phyloP scores from a whole-genome alignment of 2,113 vertebrate species.

The Aythya baeri region DNA sequence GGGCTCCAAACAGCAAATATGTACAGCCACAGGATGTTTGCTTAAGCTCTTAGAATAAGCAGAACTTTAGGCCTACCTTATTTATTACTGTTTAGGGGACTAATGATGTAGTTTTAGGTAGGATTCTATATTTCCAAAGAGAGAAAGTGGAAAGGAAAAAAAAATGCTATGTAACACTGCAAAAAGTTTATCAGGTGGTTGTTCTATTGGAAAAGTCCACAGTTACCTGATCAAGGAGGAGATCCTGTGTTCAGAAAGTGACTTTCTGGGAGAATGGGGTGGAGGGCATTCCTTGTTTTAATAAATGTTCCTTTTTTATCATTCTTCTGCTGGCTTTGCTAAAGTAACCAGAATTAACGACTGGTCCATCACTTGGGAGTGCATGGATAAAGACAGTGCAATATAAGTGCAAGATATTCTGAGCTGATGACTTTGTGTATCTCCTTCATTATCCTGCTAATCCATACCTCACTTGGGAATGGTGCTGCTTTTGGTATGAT shows the following conservation, averaged over 20 bases:
- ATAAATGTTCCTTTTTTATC: neutral
- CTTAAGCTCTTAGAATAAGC: neutral
- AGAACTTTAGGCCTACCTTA: neutral
- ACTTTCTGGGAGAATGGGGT: accelerated
- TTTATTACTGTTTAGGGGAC: neutral
- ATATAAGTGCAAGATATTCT: neutral
- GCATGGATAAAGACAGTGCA: neutral
- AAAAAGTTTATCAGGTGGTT: neutral
- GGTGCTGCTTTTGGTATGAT: neutral
- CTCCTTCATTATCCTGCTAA: slow-evolving; percentile 15
- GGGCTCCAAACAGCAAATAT: neutral
- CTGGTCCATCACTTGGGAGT: neutral
- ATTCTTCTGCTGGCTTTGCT: neutral
- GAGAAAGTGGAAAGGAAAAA: neutral
- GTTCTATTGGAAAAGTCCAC: neutral
- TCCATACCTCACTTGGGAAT: neutral
- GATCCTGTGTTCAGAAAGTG: neutral
- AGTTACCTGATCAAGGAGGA: neutral
- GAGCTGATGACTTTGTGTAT: neutral
- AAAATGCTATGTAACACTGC: too few relatives aligned
- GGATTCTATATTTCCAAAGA: neutral
- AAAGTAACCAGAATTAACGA: neutral
- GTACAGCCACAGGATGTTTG: neutral
- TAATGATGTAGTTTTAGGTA: neutral
- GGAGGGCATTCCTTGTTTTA: neutral